Conservation (phyloP, 2,113 vertebrate species). For the Onychostoma macrolepis region DNA sequence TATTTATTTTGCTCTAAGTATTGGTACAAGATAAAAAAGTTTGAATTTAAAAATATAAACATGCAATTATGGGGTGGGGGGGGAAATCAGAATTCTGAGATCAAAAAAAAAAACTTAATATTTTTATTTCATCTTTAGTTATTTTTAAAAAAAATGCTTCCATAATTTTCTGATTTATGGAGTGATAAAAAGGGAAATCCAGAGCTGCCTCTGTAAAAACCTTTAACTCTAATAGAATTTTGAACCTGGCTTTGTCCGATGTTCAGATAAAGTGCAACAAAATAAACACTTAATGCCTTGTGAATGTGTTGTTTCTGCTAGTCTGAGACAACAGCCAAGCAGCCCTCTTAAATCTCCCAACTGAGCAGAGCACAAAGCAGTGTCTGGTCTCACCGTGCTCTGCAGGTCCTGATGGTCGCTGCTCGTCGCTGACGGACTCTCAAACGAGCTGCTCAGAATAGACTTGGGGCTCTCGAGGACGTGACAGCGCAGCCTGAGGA, state of each 20-base stretch:
- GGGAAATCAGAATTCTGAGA: too few relatives aligned
- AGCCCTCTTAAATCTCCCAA: not conserved
- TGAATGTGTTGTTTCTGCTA: not conserved
- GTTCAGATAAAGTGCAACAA: not conserved
- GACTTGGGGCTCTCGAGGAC: constrained; percentile 82
- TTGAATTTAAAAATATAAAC: too few relatives aligned
- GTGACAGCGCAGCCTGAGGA: constrained; percentile 87
- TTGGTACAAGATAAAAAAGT: too few relatives aligned
- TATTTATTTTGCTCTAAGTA: too few relatives aligned
- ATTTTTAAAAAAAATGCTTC: too few relatives aligned
- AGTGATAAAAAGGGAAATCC: too few relatives aligned
- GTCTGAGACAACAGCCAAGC: not conserved
- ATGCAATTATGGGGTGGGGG: too few relatives aligned
- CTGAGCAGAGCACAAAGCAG: not conserved
- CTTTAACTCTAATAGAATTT: too few relatives aligned
- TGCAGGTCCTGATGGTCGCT: constrained; percentile 82
- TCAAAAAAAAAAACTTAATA: too few relatives aligned
- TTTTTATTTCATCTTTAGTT: too few relatives aligned
- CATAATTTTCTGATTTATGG: too few relatives aligned
- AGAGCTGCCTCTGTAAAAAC: too few relatives aligned
- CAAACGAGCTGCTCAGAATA: constrained; percentile 72
- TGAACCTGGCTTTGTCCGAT: not conserved
- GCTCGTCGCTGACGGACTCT: constrained; percentile 66
- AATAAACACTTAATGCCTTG: not conserved
- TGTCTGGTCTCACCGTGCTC: constrained; percentile 75